Evolutionary conservation across 2,797 vertebrate species (phyloP).

Genomic region (Orestias chungarensis): DNA sequence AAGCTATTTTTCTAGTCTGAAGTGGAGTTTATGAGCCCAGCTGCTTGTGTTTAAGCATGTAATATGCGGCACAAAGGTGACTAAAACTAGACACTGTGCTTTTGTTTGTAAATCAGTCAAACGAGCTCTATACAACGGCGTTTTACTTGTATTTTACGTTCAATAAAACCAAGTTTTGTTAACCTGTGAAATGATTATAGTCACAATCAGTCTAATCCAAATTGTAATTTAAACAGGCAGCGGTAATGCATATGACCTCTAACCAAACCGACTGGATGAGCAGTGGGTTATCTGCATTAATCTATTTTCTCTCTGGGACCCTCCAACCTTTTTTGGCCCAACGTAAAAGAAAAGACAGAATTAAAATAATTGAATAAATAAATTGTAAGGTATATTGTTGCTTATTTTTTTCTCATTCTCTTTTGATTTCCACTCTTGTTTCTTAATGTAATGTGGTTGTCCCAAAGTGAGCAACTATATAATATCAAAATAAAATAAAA

Average conservation of each 20-base stretch:
- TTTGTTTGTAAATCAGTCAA: conserved; percentile 13
- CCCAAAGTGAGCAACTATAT: conserved; percentile 66
- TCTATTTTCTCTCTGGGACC: conserved; percentile 1
- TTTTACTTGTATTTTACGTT: conserved; percentile 24
- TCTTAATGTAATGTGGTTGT: conserved; percentile 69
- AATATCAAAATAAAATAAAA: conserved; percentile 64
- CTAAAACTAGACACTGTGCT: background rate
- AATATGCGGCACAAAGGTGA: conserved; percentile 5
- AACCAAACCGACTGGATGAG: conserved; percentile 37
- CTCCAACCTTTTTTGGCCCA: conserved; percentile 19
- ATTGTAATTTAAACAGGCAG: conserved; percentile 22
- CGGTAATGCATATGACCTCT: conserved; percentile 39
- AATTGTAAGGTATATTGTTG: conserved; percentile 41
- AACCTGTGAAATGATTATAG: conserved; percentile 17
- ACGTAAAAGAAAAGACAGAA: conserved; percentile 39
- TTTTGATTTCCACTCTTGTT: conserved; percentile 55
- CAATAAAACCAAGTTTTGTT: conserved; percentile 11
- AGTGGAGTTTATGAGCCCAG: conserved; percentile 22
- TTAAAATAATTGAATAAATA: conserved; percentile 47
- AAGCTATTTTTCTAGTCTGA: conserved; percentile 70
- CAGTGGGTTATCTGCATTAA: conserved; percentile 22
- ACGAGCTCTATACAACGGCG: conserved; percentile 12
- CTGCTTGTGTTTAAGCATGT: conserved; percentile 5
- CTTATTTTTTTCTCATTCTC: conserved; percentile 47
- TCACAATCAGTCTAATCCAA: conserved; percentile 17